A percentile compares a stretch with the other conserved stretches of the same genome.
Evolutionary conservation across 2,888 invertebrate genomes (phyloP).

Genomic region (Lycocerus yunnanus): DNA sequence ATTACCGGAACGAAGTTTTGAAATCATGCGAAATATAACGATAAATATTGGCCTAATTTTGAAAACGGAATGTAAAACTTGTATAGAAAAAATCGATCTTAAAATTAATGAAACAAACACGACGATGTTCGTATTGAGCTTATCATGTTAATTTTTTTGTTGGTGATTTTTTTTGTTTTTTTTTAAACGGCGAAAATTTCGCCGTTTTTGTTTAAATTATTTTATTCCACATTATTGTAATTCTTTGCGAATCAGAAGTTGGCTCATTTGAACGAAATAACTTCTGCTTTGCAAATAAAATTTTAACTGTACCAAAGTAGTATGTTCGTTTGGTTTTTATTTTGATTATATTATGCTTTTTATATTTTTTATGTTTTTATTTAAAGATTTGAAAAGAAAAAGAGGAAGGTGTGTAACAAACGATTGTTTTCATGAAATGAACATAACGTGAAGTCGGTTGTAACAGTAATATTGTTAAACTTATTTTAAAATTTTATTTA

Average conservation of each 20-base stretch:
- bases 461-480: conserved; percentile 35
- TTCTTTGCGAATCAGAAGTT: not conserved
- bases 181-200: not conserved
- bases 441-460: conserved; percentile 32
- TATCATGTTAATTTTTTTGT: not conserved
- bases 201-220: not conserved
- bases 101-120: not conserved
- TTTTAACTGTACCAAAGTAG: conserved; percentile 29
- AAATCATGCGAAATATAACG: conserved; percentile 11
- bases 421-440: conserved; percentile 23
- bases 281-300: conserved; percentile 33
- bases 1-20: conserved; percentile 11
- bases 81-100: not conserved
- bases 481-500: conserved; percentile 38
- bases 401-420: conserved; percentile 13
- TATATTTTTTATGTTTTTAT: conserved; percentile 11
- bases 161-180: not conserved
- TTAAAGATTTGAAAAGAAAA: conserved; percentile 1
- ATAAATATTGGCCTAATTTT: conserved; percentile 28
- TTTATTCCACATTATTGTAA: not conserved
- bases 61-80: conserved; percentile 2
- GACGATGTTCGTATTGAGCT: not conserved
- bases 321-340: conserved; percentile 25
- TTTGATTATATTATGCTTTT: conserved; percentile 15
- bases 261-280: not conserved